These are phyloP conservation scores for Sitta carolinensis DNA, from an alignment of 2,797 vertebrate genomes.

Conservation along the genomic window DNA sequence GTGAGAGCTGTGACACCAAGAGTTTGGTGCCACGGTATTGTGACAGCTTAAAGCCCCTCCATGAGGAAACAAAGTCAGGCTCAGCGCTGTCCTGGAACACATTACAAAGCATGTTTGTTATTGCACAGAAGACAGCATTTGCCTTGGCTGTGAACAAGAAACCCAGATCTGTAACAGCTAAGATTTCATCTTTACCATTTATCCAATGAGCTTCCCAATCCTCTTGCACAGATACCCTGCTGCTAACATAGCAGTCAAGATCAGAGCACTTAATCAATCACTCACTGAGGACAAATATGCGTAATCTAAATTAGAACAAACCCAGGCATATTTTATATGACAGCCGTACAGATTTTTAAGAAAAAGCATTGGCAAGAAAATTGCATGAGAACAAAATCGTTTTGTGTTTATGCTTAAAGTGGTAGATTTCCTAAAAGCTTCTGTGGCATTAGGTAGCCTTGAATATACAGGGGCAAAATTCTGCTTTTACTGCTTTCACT, in stretches of 20 bases:
- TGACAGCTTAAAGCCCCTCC: constrained; percentile 46
- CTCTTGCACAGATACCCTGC: constrained; percentile 58
- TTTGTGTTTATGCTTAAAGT: constrained; percentile 48
- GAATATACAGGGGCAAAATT: neutral
- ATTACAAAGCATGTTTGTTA: constrained; percentile 35
- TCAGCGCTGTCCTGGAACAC: constrained; percentile 34
- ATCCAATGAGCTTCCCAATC: constrained; percentile 50
- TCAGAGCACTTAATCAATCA: constrained; percentile 74
- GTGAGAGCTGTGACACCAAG: neutral
- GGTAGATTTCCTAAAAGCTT: constrained; percentile 13
- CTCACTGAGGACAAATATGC: constrained; percentile 61
- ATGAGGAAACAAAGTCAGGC: constrained; percentile 46
- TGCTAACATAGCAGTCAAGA: constrained; percentile 68
- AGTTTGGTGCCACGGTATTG: constrained; percentile 20
- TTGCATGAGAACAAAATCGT: constrained; percentile 4
- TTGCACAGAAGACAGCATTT: constrained; percentile 45
- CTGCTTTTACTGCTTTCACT: neutral
- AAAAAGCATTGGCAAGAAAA: constrained; percentile 62
- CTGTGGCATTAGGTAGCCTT: neutral
- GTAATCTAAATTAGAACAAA: constrained; percentile 69
- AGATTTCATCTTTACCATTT: constrained; percentile 50
- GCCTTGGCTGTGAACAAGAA: constrained; percentile 57
- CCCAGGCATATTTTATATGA: constrained; percentile 62
- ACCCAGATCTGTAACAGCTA: constrained; percentile 52
- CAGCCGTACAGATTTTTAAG: constrained; percentile 58